Percentiles rank a stretch among this genome's conserved stretches.
Evolutionary conservation across 1,140 invertebrate genomes (phyloP).

Genomic region (Calosoma granatense): DNA sequence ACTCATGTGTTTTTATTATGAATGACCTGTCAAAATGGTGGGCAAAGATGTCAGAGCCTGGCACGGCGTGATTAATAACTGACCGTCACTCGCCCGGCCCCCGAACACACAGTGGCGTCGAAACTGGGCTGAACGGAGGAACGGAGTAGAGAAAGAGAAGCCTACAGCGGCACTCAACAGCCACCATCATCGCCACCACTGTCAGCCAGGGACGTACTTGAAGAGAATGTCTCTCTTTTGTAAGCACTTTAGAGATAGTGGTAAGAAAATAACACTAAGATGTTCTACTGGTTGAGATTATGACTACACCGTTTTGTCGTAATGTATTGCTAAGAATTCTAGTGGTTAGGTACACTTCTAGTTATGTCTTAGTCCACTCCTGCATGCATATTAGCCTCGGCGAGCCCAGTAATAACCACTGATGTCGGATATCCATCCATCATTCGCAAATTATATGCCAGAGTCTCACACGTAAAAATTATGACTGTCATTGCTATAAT

Average conservation of each 20-base stretch:
- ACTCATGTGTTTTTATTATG: slow-evolving; percentile 27
- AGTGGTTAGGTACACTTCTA: too few relatives aligned
- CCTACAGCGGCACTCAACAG: neutral
- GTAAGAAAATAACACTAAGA: too few relatives aligned
- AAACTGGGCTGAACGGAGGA: neutral
- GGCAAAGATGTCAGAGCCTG: slow-evolving; percentile 26
- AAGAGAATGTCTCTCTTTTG: too few relatives aligned
- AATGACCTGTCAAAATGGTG: slow-evolving; percentile 27
- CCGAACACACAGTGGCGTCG: neutral
- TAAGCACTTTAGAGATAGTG: too few relatives aligned
- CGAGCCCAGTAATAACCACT: slow-evolving; percentile 25
- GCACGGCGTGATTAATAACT: slow-evolving; percentile 27
- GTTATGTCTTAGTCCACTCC: too few relatives aligned
- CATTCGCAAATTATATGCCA: slow-evolving; percentile 30
- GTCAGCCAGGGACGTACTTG: neutral
- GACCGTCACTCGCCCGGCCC: slow-evolving; percentile 16
- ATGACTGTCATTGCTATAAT: slow-evolving; percentile 31
- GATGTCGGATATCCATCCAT: slow-evolving; percentile 29
- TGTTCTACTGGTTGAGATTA: too few relatives aligned
- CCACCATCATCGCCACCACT: too few relatives aligned
- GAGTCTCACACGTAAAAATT: slow-evolving; percentile 30
- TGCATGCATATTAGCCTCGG: slow-evolving; percentile 8
- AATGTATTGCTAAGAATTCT: too few relatives aligned
- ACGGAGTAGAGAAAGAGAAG: neutral
- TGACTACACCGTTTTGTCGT: too few relatives aligned